Base-by-base conservation (phyloP, 2,888 invertebrate species). In the Hoplodrina ambigua region DNA sequence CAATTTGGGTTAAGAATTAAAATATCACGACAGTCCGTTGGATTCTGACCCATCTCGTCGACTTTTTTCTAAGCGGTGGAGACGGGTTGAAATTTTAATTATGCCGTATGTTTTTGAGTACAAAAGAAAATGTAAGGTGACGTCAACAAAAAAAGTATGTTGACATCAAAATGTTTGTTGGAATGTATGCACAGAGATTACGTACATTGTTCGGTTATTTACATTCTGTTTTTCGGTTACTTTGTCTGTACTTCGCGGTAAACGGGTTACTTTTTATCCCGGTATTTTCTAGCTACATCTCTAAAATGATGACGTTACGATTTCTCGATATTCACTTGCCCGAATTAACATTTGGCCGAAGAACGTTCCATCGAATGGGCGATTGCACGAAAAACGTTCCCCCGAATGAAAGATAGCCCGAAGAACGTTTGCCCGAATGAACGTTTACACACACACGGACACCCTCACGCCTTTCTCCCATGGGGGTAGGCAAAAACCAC, bases 1-100 rank as follows among this genome's bases (percentile, higher is more conserved):
- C 87, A 90, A 90, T 90, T 92, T 90, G 87, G 86, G 88, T 88
- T 90, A 86, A 89, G 88, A 90, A 90, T 89, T 89, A 89, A 90
- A 92, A 89, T 88, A 89, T 90, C 90, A 87, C 86, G 82, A 85
- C 88, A 86, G 79, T 85, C 85, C 84, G 77, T 71, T 75, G 83
- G 72, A 74, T 80, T 69, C 55, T 50, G 66, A 75, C 76, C 74
- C 79, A 65, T 73, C 69, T 68, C 72, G 82, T 75, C 72, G 82
- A 78, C 78, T 86, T 90, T 87, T 89, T 87, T 85, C 81, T 80
- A 81, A 84, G 78, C 78, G 69, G 33, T 70, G 44, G 54, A 70
- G 84, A 83, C 65, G 75, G 72, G 81, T 81, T 86, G 82, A 87
- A 86, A 89, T 88, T 91, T 91, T 91, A 91, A 91, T 91, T 90